phyloP scores from a whole-genome alignment of 2,113 vertebrate species.

The Numida meleagris region DNA sequence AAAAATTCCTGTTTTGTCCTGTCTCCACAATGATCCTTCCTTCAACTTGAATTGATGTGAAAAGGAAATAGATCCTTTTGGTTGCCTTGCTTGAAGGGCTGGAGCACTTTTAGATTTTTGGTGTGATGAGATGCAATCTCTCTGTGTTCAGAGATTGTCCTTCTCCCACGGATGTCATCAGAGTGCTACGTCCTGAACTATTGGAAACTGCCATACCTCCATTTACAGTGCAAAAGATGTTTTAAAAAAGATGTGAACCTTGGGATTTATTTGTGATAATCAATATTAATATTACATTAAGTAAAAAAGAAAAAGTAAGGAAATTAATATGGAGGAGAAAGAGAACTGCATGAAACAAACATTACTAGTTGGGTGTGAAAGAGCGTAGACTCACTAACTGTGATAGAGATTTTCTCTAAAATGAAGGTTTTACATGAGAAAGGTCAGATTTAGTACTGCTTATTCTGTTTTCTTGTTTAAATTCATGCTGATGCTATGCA shows the following conservation, averaged over 20 bases:
- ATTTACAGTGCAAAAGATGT: neutral
- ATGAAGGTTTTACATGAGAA: neutral
- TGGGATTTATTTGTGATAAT: conserved; percentile 28
- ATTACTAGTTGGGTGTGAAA: neutral
- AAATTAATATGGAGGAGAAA: neutral
- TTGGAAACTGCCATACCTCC: neutral
- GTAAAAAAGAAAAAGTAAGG: conserved; percentile 1
- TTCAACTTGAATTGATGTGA: neutral
- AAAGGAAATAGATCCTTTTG: neutral
- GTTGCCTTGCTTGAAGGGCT: neutral
- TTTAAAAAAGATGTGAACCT: neutral
- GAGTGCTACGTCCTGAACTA: neutral
- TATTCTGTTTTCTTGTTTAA: neutral
- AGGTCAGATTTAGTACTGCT: neutral
- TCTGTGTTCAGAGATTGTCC: neutral
- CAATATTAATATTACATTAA: conserved; percentile 27
- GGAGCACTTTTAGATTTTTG: neutral
- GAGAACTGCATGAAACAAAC: conserved; percentile 24
- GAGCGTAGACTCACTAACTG: neutral
- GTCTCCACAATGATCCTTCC: neutral
- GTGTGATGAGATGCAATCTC: neutral
- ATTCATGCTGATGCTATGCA: neutral
- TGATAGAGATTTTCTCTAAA: neutral
- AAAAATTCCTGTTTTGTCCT: neutral
- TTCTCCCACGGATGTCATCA: neutral